phyloP scores from a whole-genome alignment of 1,140 invertebrate genomes.

The Rhopalosiphum padi region DNA sequence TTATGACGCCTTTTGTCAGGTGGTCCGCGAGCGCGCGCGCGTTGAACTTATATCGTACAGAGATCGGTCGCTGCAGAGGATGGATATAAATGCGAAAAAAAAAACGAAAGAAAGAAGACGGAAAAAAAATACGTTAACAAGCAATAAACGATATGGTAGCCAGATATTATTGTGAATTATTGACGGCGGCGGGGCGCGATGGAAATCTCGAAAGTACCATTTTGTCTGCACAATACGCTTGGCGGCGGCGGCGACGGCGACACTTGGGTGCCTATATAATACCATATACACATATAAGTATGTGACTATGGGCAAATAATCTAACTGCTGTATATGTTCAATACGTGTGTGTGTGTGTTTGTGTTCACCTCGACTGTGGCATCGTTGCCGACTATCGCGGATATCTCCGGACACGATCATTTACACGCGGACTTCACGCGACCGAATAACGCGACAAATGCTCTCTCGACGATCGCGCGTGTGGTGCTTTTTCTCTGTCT shows the following conservation, averaged over 20 bases:
- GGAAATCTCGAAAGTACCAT: slow-evolving; percentile 42
- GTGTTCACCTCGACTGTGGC: background rate
- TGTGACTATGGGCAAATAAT: slow-evolving; percentile 7
- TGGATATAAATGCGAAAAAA: background rate
- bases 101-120: slow-evolving; percentile 4
- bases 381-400: background rate
- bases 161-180: slow-evolving; percentile 53
- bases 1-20: slow-evolving; percentile 32
- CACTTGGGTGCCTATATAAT: background rate
- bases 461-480: background rate
- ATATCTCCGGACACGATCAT: slow-evolving; percentile 12
- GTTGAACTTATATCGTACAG: background rate
- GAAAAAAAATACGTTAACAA: slow-evolving; percentile 38
- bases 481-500: background rate
- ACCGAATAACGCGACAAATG: background rate
- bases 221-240: slow-evolving; percentile 6
- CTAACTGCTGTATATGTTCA: background rate
- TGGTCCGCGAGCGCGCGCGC: background rate
- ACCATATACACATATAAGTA: background rate
- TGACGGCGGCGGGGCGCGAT: background rate
- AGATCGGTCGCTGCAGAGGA: background rate
- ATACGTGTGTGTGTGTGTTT: background rate
- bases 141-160: slow-evolving; percentile 53
- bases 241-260: background rate
- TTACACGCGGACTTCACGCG: slow-evolving; percentile 2